Evolutionary conservation across 2,113 vertebrate species (phyloP).

Genomic region (Naja naja): DNA sequence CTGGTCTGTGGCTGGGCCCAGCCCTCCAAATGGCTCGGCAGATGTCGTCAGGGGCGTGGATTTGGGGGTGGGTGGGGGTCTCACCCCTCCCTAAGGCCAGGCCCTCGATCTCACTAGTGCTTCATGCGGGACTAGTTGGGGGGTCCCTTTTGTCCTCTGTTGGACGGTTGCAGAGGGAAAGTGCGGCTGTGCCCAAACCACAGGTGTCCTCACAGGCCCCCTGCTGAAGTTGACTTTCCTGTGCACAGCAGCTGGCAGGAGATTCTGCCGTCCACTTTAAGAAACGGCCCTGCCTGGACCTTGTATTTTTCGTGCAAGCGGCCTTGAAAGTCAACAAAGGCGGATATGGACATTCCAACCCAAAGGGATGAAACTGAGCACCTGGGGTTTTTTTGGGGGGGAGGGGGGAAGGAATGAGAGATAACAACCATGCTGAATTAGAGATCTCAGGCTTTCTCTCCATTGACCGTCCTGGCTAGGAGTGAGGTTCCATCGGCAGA

Average conservation of each 20-base stretch:
- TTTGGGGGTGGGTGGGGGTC: neutral
- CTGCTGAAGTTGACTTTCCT: neutral
- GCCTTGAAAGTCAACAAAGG: neutral
- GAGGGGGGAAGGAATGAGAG: no score
- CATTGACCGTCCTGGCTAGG: neutral
- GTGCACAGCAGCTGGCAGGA: neutral
- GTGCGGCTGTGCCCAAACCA: neutral
- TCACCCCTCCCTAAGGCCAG: neutral
- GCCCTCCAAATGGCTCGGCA: neutral
- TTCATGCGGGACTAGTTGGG: neutral
- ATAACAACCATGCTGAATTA: neutral
- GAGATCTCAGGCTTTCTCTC: neutral
- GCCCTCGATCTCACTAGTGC: neutral
- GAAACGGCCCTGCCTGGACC: neutral
- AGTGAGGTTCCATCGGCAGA: neutral
- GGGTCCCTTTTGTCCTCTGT: neutral
- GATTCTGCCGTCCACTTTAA: neutral
- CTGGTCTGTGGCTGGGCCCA: neutral
- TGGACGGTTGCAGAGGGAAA: neutral
- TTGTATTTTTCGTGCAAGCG: neutral
- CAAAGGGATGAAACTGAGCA: neutral
- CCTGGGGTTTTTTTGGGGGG: accelerated
- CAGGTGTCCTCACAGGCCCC: neutral
- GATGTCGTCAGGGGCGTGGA: neutral
- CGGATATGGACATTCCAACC: neutral